A percentile compares a stretch with the other conserved stretches of the same genome.
Evolutionary conservation across 1,140 invertebrate genomes (phyloP).

Genomic region (Rhopalosiphum padi): DNA sequence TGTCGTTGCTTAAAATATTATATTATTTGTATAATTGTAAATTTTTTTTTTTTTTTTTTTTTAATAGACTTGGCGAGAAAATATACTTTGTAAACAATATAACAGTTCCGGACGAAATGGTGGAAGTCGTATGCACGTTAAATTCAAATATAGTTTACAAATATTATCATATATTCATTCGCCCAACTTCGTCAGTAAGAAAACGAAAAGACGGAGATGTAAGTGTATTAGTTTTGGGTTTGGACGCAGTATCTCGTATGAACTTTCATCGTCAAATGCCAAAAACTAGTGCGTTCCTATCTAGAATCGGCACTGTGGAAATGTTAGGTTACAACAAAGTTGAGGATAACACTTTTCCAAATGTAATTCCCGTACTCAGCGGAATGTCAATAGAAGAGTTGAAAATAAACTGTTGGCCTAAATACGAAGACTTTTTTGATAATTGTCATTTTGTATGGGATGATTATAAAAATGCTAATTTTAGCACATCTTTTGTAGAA

Average conservation of each 20-base stretch:
- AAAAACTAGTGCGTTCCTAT: slow-evolving; percentile 64
- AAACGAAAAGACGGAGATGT: slow-evolving; percentile 63
- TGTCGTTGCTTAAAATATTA: neutral
- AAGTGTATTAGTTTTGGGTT: slow-evolving; percentile 75
- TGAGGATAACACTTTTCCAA: slow-evolving; percentile 66
- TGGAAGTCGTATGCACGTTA: slow-evolving; percentile 59
- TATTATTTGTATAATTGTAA: neutral
- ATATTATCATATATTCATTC: slow-evolving; percentile 63
- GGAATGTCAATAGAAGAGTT: slow-evolving; percentile 62
- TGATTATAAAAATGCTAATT: slow-evolving; percentile 65
- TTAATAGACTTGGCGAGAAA: neutral
- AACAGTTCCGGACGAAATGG: slow-evolving; percentile 60
- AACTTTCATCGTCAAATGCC: slow-evolving; percentile 69
- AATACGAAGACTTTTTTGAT: slow-evolving; percentile 67
- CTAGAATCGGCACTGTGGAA: slow-evolving; percentile 63
- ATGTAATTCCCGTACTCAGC: slow-evolving; percentile 63
- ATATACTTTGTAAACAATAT: slow-evolving; percentile 29
- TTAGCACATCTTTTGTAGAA: slow-evolving; percentile 65
- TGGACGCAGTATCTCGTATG: slow-evolving; percentile 69
- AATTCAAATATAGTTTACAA: slow-evolving; percentile 59
- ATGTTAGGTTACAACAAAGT: slow-evolving; percentile 65
- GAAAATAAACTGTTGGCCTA: slow-evolving; percentile 61
- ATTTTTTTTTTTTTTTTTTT: slow-evolving; percentile 7
- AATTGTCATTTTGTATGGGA: slow-evolving; percentile 69
- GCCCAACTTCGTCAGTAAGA: neutral